These are phyloP conservation scores for Pachypsylla venusta DNA, from an alignment of 1,140 invertebrate genomes.

Conservation along the genomic window DNA sequence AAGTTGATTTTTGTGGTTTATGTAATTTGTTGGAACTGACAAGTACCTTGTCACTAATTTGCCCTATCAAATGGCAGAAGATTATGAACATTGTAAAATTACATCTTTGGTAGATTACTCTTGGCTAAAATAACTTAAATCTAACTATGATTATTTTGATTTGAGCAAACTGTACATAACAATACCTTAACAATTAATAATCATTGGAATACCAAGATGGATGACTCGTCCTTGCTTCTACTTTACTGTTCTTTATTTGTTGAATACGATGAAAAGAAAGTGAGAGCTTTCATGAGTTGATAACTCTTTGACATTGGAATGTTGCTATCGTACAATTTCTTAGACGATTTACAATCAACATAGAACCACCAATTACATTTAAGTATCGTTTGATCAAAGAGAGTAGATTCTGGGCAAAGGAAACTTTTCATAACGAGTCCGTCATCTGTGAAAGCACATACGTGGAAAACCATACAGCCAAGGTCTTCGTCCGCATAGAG, in stretches of 20 bases:
- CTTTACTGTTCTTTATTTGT: background rate
- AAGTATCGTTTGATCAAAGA: conserved; percentile 75
- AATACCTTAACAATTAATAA: too few species aligned
- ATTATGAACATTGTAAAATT: too few species aligned
- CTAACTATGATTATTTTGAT: too few species aligned
- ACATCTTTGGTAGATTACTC: too few species aligned
- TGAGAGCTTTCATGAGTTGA: conserved; percentile 74
- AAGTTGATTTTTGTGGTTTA: too few species aligned
- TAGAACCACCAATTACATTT: conserved; percentile 90
- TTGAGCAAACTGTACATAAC: too few species aligned
- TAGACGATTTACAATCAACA: conserved; percentile 68
- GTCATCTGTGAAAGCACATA: conserved; percentile 74
- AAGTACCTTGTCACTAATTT: too few species aligned
- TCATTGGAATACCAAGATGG: too few species aligned
- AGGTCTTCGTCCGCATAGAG: conserved; percentile 76
- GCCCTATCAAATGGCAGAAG: too few species aligned
- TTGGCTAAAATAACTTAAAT: too few species aligned
- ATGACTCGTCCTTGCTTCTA: too few species aligned
- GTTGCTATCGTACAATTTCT: conserved; percentile 66
- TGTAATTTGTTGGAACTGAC: too few species aligned
- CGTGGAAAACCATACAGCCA: conserved; percentile 87
- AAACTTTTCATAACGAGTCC: conserved; percentile 79
- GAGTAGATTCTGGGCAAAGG: conserved; percentile 70
- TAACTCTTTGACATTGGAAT: conserved; percentile 81
- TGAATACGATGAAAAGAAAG: conserved; percentile 61